A percentile compares a stretch with the other conserved stretches of the same genome.
These are phyloP conservation scores for Microplitis deprimator DNA, from an alignment of 2,888 invertebrate species.

Conservation along the genomic window DNA sequence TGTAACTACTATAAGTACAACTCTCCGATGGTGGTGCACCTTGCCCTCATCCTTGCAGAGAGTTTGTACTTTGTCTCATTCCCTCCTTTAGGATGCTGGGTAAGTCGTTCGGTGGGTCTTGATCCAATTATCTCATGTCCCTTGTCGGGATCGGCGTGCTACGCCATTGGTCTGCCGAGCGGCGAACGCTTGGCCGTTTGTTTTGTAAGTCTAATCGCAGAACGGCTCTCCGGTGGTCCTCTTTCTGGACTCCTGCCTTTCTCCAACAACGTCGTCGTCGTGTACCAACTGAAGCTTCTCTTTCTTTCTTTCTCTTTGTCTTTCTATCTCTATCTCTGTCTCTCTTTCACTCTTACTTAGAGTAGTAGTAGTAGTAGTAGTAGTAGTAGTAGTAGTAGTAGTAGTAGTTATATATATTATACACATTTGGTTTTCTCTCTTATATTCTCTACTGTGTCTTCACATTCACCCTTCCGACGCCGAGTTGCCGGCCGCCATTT, in stretches of 20 bases:
- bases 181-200: conserved; percentile 68
- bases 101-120: conserved; percentile 52
- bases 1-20: neutral
- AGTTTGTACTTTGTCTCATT: conserved; percentile 18
- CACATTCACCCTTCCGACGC: conserved; percentile 40
- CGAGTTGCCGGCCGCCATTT: conserved; percentile 65
- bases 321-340: conserved; percentile 24
- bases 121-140: conserved; percentile 71
- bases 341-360: conserved; percentile 30
- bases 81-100: conserved; percentile 38
- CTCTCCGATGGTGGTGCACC: conserved; percentile 5
- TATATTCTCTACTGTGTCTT: conserved; percentile 47
- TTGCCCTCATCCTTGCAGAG: conserved; percentile 22
- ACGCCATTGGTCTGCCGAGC: conserved; percentile 66
- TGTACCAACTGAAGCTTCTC: conserved; percentile 9
- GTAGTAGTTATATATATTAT: conserved; percentile 25
- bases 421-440: conserved; percentile 22
- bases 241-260: conserved; percentile 57
- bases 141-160: conserved; percentile 68
- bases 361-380: conserved; percentile 27
- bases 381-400: conserved; percentile 30
- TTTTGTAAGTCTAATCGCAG: conserved; percentile 72
- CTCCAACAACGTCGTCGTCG: conserved; percentile 31
- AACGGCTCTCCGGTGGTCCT: conserved; percentile 70
- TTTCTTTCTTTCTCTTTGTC: conserved; percentile 35